Percentiles rank a stretch among this genome's conserved stretches.
Evolutionary conservation across 2,797 vertebrate species (phyloP).

Genomic region (Emys orbicularis): DNA sequence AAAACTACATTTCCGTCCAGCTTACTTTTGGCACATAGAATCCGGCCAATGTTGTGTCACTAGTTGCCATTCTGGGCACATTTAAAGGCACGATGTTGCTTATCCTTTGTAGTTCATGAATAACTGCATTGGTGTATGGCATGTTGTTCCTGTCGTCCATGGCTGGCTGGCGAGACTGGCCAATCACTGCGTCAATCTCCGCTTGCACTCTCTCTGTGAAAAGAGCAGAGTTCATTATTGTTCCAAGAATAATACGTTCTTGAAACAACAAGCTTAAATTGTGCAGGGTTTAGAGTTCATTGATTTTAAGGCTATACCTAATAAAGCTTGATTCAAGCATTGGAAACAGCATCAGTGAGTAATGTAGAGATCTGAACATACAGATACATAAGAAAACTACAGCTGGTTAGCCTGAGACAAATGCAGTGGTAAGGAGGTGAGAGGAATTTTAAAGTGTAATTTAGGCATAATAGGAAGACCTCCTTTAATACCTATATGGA

Average conservation of each 20-base stretch:
- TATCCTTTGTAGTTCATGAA: slow-evolving; percentile 91
- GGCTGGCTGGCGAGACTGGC: slow-evolving; percentile 75
- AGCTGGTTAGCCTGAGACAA: neutral
- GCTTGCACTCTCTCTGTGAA: slow-evolving; percentile 85
- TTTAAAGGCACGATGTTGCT: slow-evolving; percentile 86
- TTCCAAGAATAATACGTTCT: neutral
- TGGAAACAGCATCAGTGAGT: neutral
- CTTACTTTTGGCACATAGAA: slow-evolving; percentile 89
- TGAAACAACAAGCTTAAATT: accelerated
- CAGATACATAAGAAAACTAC: neutral
- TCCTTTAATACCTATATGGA: neutral
- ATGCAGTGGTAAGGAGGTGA: neutral
- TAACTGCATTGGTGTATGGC: slow-evolving; percentile 88
- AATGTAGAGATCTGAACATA: neutral
- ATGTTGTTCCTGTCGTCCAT: slow-evolving; percentile 81
- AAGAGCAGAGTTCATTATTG: neutral
- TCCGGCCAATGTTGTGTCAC: slow-evolving; percentile 78
- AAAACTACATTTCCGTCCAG: neutral
- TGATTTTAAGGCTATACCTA: neutral
- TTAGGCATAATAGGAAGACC: neutral
- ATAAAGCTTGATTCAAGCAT: neutral
- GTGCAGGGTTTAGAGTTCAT: neutral
- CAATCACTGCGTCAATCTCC: slow-evolving; percentile 87
- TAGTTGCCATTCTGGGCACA: slow-evolving; percentile 71
- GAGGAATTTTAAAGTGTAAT: neutral